phyloP scores from a whole-genome alignment of 2,888 invertebrate genomes.

The Cepaea hortensis region DNA sequence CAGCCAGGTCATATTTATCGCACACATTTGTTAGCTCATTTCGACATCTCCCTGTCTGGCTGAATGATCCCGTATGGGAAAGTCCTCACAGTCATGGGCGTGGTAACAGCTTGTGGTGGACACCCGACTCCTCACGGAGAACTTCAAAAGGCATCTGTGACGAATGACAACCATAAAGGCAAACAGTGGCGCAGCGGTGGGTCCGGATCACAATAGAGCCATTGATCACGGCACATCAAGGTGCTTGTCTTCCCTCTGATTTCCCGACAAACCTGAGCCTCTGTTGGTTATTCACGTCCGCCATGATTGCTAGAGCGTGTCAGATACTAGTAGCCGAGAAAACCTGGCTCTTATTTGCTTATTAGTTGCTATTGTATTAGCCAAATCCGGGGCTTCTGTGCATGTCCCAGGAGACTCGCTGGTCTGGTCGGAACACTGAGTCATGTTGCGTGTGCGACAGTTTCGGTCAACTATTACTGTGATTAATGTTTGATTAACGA shows the following conservation, averaged over 20 bases:
- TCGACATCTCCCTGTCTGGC: background rate
- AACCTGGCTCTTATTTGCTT: slow-evolving; percentile 22
- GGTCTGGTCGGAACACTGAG: slow-evolving; percentile 15
- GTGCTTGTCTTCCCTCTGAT: background rate
- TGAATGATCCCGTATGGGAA: slow-evolving; percentile 12
- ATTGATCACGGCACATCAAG: background rate
- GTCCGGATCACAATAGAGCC: background rate
- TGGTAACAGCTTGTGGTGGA: slow-evolving; percentile 37
- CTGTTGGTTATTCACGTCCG: background rate
- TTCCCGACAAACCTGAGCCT: background rate
- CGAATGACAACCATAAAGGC: slow-evolving; percentile 7
- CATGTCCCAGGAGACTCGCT: slow-evolving; percentile 9
- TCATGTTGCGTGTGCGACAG: slow-evolving; percentile 24
- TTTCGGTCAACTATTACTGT: slow-evolving; percentile 24
- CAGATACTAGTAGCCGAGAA: background rate
- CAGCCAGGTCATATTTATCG: no score
- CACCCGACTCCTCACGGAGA: background rate
- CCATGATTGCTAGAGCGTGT: slow-evolving; percentile 3
- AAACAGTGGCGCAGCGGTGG: slow-evolving; percentile 21
- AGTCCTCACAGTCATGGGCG: slow-evolving; percentile 15
- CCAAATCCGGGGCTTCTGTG: background rate
- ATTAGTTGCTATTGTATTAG: slow-evolving; percentile 23
- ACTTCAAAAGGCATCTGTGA: slow-evolving; percentile 38
- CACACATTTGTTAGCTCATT: background rate
- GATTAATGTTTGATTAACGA: slow-evolving; percentile 37